Evolutionary conservation across 2,888 invertebrate genomes (phyloP), one percentile per base, ranked within the genome.

Genomic region (Cantharis nigra): DNA sequence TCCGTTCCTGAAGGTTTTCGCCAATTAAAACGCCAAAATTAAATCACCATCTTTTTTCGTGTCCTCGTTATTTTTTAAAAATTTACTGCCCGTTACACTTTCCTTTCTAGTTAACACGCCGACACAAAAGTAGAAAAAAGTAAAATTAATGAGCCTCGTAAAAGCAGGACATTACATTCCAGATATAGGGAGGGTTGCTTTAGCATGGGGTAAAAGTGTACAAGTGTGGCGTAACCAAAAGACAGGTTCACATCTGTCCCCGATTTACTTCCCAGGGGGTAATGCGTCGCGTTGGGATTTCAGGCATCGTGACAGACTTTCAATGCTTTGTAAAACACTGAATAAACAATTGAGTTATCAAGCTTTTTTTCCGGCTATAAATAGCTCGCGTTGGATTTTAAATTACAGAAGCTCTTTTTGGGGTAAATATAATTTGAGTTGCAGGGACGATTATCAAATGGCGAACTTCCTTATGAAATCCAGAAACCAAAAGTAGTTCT

Each of bases 161-260:
- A 74, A 77, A 78, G 70, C 71, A 63, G 49, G 65, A 70, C 78
- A 63, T 62, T 69, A 73, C 70, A 77, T 80, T 72, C 77, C 77
- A 73, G 76, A 73, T 73, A 77, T 78, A 77, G 62, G 76, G 75
- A 78, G 75, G 75, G 77, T 72, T 63, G 70, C 77, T 75, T 71
- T 77, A 71, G 78, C 80, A 75, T 78, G 80, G 79, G 81, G 79
- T 81, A 73, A 74, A 73, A 72, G 65, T 23, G 26, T 49, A 78
- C 79, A 77, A 79, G 79, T 79, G 79, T 79, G 78, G 74, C 77
- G 76, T 77, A 80, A 79, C 79, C 72, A 78, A 75, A 72, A 80
- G 76, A 76, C 80, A 80, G 81, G 81, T 81, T 81, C 80, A 81
- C 81, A 81, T 81, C 81, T 81, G 81, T 81, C 81, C 79, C 77